phyloP scores from a whole-genome alignment of 2,888 invertebrate genomes.

The Linnaemya tessellans region DNA sequence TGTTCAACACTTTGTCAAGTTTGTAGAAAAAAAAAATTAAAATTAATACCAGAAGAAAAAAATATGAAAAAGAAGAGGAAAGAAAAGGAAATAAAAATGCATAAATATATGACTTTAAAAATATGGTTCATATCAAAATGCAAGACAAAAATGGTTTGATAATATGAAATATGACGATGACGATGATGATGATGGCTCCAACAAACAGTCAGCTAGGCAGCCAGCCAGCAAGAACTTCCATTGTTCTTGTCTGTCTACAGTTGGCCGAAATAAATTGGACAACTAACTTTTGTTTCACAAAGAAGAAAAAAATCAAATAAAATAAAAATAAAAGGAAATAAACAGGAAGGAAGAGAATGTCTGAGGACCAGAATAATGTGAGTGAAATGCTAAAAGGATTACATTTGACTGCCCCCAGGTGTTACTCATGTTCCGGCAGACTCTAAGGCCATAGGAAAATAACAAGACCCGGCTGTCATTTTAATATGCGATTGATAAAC shows the following conservation, averaged over 20 bases:
- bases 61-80: neutral
- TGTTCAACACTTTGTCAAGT: slow-evolving; percentile 65
- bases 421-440: neutral
- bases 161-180: slow-evolving; percentile 50
- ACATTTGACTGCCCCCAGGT: neutral
- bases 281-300: slow-evolving; percentile 30
- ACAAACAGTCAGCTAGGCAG: neutral
- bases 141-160: slow-evolving; percentile 56
- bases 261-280: slow-evolving; percentile 49
- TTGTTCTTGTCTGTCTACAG: slow-evolving; percentile 33
- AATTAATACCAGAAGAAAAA: too few species aligned
- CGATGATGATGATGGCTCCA: slow-evolving; percentile 11
- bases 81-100: neutral
- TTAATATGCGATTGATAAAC: too few species aligned
- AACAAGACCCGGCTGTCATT: neutral
- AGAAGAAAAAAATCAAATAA: too few species aligned
- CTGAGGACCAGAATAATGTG: slow-evolving; percentile 16
- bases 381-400: neutral
- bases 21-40: slow-evolving; percentile 26
- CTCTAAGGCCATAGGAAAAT: neutral
- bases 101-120: neutral
- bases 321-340: too few species aligned
- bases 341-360: slow-evolving; percentile 26
- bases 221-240: neutral
- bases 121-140: slow-evolving; percentile 62